Conservation (phyloP, 2,113 vertebrate species). For the Mystacornis crossleyi region DNA sequence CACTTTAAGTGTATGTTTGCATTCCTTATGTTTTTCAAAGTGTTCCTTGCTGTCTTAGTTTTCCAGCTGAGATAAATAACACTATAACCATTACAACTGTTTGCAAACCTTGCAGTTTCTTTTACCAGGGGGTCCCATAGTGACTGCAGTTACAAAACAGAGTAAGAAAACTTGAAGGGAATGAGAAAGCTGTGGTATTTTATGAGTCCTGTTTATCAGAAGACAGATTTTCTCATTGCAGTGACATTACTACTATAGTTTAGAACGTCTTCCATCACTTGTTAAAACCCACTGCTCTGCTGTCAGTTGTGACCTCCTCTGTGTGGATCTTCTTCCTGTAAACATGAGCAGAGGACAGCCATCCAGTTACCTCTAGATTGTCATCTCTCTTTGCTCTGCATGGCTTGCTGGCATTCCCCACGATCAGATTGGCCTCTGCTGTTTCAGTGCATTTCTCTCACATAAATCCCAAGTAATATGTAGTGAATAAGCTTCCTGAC, state of each 20-base stretch:
- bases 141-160: background rate
- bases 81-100: background rate
- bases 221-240: background rate
- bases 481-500: background rate
- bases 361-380: background rate
- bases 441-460: background rate
- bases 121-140: background rate
- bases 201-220: background rate
- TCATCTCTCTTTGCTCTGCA: background rate
- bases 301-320: background rate
- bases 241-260: background rate
- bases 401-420: background rate
- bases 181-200: background rate
- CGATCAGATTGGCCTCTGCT: background rate
- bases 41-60: background rate
- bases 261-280: background rate
- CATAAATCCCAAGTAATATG: background rate
- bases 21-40: background rate
- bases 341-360: background rate
- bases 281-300: background rate
- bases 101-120: background rate
- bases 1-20: conserved; percentile 79
- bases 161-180: background rate
- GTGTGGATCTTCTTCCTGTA: background rate
- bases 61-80: background rate